Evolutionary conservation across 2,797 vertebrate genomes (phyloP), one percentile per base, ranked within the genome.

Genomic region (Protosalanx chinensis): DNA sequence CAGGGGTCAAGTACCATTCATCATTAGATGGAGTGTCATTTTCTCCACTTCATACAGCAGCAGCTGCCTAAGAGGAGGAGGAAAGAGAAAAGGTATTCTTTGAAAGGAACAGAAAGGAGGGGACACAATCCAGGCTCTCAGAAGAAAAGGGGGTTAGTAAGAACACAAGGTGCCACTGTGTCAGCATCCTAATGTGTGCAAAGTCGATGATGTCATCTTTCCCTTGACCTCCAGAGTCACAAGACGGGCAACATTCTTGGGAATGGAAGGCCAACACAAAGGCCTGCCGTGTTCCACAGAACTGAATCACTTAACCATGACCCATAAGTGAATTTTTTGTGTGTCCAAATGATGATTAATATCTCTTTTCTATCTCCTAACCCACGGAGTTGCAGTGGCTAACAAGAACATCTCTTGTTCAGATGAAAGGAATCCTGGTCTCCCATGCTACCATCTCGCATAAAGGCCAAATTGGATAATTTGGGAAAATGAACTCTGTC

Each of bases 91-190:
- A 94, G 96, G 95, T 95, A 96, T 95, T 96, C 96, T 94, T 98
- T 96, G 93, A 87, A 90, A 91, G 91, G 91, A 89, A 87, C 82
- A 87, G 86, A 85, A 81, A 79, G 80, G 88, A 91, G 85, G 79
- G 53, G 0, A 5, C 85, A 96, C 95, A 95, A 95, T 95, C 90
- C 88, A 64, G 7, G 80, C 91, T 94, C 94, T 95, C 93, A 93
- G 90, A 81, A 59, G 0, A 35, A 82, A 76, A 35, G 76, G 80
- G n/a, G 78, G 60, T 75, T 91, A 63, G 79, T 85, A 91, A 87
- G 90, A 96, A 95, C 85, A 97, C 95, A 96, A 97, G 96, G 94
- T 98, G 95, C 94, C 94, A 95, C 93, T 96, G 94, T 98, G 94
- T 95, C 94, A 94, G 93, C 84, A 91, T 91, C 91, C 89, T 93